Base-by-base conservation (phyloP, 1,140 invertebrate genomes). In the Bombus difficillimus region DNA sequence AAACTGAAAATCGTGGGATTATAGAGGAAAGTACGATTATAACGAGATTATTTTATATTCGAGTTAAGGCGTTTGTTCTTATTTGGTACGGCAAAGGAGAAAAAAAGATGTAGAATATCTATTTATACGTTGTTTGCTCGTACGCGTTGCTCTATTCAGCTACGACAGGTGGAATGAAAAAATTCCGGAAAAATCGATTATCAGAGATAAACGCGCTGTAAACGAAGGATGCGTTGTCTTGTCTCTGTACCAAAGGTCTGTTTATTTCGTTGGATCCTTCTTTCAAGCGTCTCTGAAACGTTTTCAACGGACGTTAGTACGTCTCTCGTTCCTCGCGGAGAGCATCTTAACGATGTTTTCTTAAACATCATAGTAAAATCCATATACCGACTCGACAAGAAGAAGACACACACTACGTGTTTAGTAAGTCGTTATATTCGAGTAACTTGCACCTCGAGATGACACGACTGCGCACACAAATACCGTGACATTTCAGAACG, bases 111-210 rank as follows among this genome's bases (percentile, higher is more conserved):
- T 4, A 0, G 3, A 25, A 43, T 32, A 22, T 10, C 39, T 72
- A 72, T n/a, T 72, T 18, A 43, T 43, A 72, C 18, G 15, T n/a
- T 72, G 71, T 43, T 32, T 43, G 39, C 37, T 13, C 25, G 25
- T 41, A 41, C 28, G 1, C 6, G 47, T 53, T 2, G 1, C 5
- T 53, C 47, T 53, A 53, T 53, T 53, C 47, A 22, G 47, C 47
- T 22, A 53, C 18, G 47, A 6, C 41, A 43, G 39, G 2, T 32
- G 41, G 3, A 73, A 73, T 1, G 41, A 73, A 73, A 73, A 73
- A 73, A 73, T 73, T 43, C 13, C n/a, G 43, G 28, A 28, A 43
- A 43, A 73, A 73, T 73, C 41, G n/a, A 73, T 73, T 10, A n/a
- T 3, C 6, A 43, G 2, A 73, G 32, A 32, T n/a, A n/a, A 43